Evolutionary conservation across 2,888 invertebrate species (phyloP).

Genomic region (Drosophila koepferae): DNA sequence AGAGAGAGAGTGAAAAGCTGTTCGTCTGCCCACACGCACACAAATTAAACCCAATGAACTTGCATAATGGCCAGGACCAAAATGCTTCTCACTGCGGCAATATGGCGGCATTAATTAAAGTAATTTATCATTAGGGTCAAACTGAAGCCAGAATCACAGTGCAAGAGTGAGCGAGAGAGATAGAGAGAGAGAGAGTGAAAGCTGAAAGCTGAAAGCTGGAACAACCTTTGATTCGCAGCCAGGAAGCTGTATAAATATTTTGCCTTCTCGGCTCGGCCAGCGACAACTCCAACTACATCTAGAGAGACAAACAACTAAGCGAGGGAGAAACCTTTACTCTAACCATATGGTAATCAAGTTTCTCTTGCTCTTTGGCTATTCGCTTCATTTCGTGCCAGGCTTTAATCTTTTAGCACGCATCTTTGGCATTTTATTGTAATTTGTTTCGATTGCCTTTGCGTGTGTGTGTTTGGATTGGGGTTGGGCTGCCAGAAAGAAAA

Average conservation of each 20-base stretch:
- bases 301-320: conserved; percentile 10
- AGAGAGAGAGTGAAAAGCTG: background rate
- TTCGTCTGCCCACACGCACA: conserved; percentile 50
- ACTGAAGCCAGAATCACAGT: conserved; percentile 49
- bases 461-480: conserved; percentile 27
- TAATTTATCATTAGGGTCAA: conserved; percentile 83
- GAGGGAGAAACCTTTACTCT: conserved; percentile 6
- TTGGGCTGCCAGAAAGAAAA: conserved; percentile 30
- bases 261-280: conserved; percentile 56
- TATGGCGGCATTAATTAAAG: conserved; percentile 84
- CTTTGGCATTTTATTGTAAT: conserved; percentile 79
- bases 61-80: conserved; percentile 70
- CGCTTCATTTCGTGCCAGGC: conserved; percentile 73
- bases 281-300: conserved; percentile 38
- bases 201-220: conserved; percentile 20
- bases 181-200: conserved; percentile 4
- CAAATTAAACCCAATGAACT: conserved; percentile 80
- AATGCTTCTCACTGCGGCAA: conserved; percentile 68
- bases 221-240: conserved; percentile 68
- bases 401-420: conserved; percentile 80
- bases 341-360: conserved; percentile 70
- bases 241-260: conserved; percentile 79
- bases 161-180: background rate
- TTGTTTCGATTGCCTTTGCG: conserved; percentile 73
- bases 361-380: conserved; percentile 24